Evolutionary conservation across 2,113 vertebrate species (phyloP), one percentile per base, ranked within the genome.

Genomic region (Microtus montanus): DNA sequence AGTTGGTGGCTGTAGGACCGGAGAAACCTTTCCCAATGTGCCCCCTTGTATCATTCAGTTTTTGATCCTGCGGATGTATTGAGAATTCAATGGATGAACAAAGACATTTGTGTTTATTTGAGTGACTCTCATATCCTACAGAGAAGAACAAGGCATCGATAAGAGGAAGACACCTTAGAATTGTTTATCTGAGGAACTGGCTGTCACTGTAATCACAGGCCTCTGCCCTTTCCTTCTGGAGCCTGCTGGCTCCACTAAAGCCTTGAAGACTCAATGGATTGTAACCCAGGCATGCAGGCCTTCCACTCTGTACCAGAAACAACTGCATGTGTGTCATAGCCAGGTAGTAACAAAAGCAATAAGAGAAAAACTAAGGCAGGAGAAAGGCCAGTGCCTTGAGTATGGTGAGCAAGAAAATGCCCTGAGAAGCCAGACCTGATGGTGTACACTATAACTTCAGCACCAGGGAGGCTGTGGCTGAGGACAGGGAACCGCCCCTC

Each of bases 231-330:
- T 90, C 28, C 26, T 47, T 49, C 33, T 49, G 70, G 47, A 52
- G 19, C 82, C 66, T 35, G 17, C 71, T 35, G 47, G 52, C 52
- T 92, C 85, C 13, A 5, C 38, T 13, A 66, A 61, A 52, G 49
- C 2, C 14, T 38, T 17, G 24, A 92, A 38, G 38, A 80, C 20
- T 44, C 49, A 26, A 10, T 5, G 49, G 19, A 13, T 30, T 38
- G n/a, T 11, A 22, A 19, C 5, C 0, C 0, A 30, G n/a, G 74
- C 61, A 52, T 10, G 85, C 33, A 52, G 41, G 54, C 49, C 22
- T 95, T 75, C 64, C 30, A 35, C 75, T 85, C 52, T 49, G 92
- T 61, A 84, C 30, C 58, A 94, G 91, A 80, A 93, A 73, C 84
- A 47, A 66, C 71, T 30, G 33, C 7, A 26, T 2, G 0, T n/a